Conservation (phyloP, 2,797 vertebrate genomes). For the Scolopax bukidnonensis region DNA sequence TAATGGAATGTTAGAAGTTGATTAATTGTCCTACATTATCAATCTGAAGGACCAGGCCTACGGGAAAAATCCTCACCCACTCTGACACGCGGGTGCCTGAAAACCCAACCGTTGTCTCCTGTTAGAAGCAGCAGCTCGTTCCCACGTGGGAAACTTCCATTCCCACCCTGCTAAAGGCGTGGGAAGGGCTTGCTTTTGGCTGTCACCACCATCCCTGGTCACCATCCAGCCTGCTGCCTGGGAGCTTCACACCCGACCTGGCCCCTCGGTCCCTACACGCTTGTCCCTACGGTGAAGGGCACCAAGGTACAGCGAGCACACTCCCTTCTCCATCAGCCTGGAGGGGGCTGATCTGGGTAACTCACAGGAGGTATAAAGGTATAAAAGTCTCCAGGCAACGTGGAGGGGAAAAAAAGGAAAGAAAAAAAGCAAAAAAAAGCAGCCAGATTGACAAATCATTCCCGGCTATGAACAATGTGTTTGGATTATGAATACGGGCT, state of each 20-base stretch:
- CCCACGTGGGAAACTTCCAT: not conserved
- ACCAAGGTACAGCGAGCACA: not conserved
- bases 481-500: slow-evolving; percentile 19
- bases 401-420: too few species aligned
- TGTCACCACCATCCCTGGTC: not conserved
- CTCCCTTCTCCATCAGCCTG: slow-evolving; percentile 66
- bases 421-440: not conserved
- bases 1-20: not conserved
- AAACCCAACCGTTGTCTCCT: rapidly evolving
- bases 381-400: slow-evolving; percentile 45
- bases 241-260: rapidly evolving
- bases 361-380: not conserved
- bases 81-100: rapidly evolving
- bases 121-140: not conserved
- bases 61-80: not conserved
- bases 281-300: not conserved
- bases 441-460: not conserved
- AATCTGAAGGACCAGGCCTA: not conserved
- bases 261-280: not conserved
- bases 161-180: rapidly evolving
- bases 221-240: not conserved
- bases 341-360: slow-evolving; percentile 61
- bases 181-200: not conserved
- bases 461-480: not conserved
- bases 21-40: not conserved